Base-by-base conservation (phyloP, 1,140 invertebrate genomes). In the Pogonomyrmex californicus region DNA sequence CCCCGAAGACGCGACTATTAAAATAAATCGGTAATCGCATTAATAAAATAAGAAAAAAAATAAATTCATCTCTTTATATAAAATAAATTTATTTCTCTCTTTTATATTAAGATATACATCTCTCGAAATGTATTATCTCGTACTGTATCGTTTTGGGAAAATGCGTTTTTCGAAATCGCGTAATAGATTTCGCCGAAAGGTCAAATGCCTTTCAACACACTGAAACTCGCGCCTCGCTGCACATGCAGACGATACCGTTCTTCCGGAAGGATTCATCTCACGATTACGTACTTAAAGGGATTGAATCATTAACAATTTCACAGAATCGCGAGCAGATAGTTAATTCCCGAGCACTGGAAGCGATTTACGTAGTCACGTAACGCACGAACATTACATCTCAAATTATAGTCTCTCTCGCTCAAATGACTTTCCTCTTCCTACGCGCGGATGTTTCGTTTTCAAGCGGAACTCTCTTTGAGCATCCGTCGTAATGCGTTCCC, bases 201-300 rank as follows among this genome's bases (percentile, higher is more conserved):
- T 83, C 38, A 83, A 73, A 83, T 1, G 51, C 38, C 17, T 60
- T 30, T 17, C 79, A 54, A 60, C 2, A 9, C n/a, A 30, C 41
- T 12, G 9, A 79, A 79, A 30, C 30, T 70, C 38, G 17, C 38
- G 30, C 6, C 41, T 75, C 79, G 51, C n/a, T 17, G 79, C 51
- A 30, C 54, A 47, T 12, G 38, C 65, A 47, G 12, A 30, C 30
- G 10, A 60, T 62, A 62, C 23, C 49, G 36, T 14, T 56, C 56
- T 75, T 83, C 68, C 54, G 68, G 54, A 23, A 83, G 68, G 41
- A 60, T 75, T 73, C 68, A 47, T 62, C 68, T 47, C 51, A n/a
- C 38, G 38, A 12, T 56, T 56, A 81, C 5, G 23, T 38, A 75
- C 54, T 83, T 82, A 73, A 58, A 73, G 66, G 66, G 54, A 82